Evolutionary conservation across 2,888 invertebrate species (phyloP), one percentile per base, ranked within the genome.

Genomic region (Erynnis tages): DNA sequence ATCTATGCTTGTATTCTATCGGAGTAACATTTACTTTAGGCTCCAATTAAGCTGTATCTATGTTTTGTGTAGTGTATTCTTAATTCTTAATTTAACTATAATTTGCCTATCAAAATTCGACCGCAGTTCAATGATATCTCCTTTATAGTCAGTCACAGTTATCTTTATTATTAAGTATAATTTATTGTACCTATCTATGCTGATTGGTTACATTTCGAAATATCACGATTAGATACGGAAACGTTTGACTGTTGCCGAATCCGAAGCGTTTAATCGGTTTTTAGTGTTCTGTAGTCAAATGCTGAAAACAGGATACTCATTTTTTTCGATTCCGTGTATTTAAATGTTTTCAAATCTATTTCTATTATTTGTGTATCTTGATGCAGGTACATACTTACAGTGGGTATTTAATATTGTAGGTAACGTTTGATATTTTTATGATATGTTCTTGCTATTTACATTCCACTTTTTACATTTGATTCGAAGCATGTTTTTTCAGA

Each of bases 201-300:
- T 43, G 50, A 43, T 50, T 50, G 50, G 50, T 21, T 46, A 50
- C 27, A 50, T 50, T 27, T 43, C 34, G 35, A 41, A 50, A 50
- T 50, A 27, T 35, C 11, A 13, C 49, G 35, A 50, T 50, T 50
- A 27, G 49, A 50, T 25, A 50, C 49, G 41, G 27, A 50, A 50
- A 43, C 49, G 49, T 50, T 50, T 34, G 48, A 11, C 21, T 40
- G 34, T 27, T 43, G 49, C 41, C 49, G 49, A 35, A 27, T 27
- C 17, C 17, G 25, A 49, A 34, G 19, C 34, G 41, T 43, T 41
- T 43, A 43, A 46, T 46, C 45, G 45, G 6, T 40, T 49, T 49
- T 41, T 34, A 5, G 21, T 3, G 21, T 21, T 5, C 21, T 5
- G 21, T 21, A 21, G 21, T 21, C 4, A 21, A 3, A 21, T 3